Base-by-base conservation (phyloP, 2,888 invertebrate species). In the Arrhopalites spinosus region DNA sequence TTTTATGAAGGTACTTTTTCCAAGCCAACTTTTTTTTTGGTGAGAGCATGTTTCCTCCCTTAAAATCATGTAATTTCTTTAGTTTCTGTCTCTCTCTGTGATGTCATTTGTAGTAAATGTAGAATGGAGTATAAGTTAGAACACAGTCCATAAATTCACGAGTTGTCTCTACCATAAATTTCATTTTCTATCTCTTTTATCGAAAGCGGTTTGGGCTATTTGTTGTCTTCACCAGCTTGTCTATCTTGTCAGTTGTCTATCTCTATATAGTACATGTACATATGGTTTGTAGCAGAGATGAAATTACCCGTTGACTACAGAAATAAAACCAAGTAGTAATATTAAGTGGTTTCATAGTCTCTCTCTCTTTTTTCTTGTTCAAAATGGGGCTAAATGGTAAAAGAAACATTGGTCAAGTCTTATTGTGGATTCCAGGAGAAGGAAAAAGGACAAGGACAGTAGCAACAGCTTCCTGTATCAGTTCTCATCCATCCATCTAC, bases 271-370 rank as follows among this genome's bases (percentile, higher is more conserved):
- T 27, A 36, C 17, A n/a, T 30, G 36, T 64, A 17, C 45, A n/a
- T 29, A n/a, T 20, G 50, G 30, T 64, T 17, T 50, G n/a, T 8
- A 23, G 43, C 15, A 68, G 25, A 47, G 69, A 8, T 15, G 36
- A 69, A 69, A 69, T 69, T 50, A 69, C 50, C 50, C 69, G 50
- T 69, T 50, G 69, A 69, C 23, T 36, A 69, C 69, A 13, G 25
- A 47, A 69, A 69, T 69, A 69, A 69, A 69, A 69, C 69, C 47
- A 69, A 47, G 69, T 69, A 69, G 69, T 69, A 69, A 69, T 69
- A 69, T 69, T 69, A 69, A 69, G 69, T 69, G 69, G 53, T 17
- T 29, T 20, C 36, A 64, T 64, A 64, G 43, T 13, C 30, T 43
- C 30, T 29, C 17, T 43, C 64, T 7, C 2, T 27, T 2, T 13